A percentile compares a stretch with the other conserved stretches of the same genome.
These are phyloP conservation scores for Perodicticus potto DNA, from an alignment of 2,797 vertebrate species.

Conservation along the genomic window DNA sequence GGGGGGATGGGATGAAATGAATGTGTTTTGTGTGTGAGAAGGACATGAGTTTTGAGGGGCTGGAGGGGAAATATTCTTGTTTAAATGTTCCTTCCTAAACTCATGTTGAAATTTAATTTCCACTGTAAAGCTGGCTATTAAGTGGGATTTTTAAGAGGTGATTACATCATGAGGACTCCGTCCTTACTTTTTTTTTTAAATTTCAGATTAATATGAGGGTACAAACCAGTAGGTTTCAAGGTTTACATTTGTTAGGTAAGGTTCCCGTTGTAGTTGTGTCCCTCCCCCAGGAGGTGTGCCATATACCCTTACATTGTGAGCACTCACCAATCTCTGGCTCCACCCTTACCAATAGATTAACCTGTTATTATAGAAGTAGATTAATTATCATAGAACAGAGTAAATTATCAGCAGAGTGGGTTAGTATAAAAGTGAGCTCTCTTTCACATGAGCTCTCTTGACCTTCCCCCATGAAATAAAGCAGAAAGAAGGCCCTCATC, in stretches of 20 bases:
- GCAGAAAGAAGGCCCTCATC: rapidly evolving
- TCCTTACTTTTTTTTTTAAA: too few relatives aligned
- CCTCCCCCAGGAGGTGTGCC: too few relatives aligned
- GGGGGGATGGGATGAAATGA: neutral
- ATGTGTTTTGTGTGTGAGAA: neutral
- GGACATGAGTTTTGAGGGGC: neutral
- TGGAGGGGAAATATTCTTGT: neutral
- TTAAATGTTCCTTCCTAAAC: neutral
- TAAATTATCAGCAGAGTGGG: neutral
- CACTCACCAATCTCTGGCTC: neutral
- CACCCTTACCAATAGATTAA: neutral
- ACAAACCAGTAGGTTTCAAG: too few relatives aligned
- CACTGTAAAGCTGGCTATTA: too few relatives aligned
- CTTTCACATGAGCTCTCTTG: neutral
- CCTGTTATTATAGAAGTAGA: neutral
- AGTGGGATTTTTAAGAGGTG: too few relatives aligned
- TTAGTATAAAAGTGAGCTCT: neutral
- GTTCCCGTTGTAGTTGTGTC: too few relatives aligned
- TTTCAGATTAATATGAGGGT: too few relatives aligned
- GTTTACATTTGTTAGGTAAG: too few relatives aligned
- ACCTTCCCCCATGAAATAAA: neutral
- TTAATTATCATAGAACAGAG: neutral
- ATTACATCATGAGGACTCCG: too few relatives aligned
- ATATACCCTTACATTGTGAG: too few relatives aligned
- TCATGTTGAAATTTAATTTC: too few relatives aligned